A percentile compares a stretch with the other conserved stretches of the same genome.
Conservation (phyloP, 2,888 invertebrate species). For the Neoascia interrupta region DNA sequence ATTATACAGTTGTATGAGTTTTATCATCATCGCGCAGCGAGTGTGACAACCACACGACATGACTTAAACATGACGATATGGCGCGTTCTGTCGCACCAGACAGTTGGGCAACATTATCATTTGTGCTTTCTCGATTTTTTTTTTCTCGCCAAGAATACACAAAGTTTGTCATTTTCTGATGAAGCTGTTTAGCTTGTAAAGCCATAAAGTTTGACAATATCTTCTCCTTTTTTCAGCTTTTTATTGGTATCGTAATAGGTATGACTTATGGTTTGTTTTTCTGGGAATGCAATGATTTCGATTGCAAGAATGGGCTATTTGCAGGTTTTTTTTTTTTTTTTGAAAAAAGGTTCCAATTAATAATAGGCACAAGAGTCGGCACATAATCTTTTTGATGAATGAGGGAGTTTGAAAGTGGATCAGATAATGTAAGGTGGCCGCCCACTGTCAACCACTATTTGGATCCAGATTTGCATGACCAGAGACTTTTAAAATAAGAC, state of each 20-base stretch:
- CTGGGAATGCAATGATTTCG: too few relatives aligned
- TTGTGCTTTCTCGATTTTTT: constrained; percentile 34
- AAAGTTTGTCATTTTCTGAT: constrained; percentile 8
- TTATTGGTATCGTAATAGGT: neutral
- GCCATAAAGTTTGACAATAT: constrained; percentile 25
- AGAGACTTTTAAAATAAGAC: too few relatives aligned
- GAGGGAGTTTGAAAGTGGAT: too few relatives aligned
- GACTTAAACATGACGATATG: too few relatives aligned
- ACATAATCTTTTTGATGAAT: too few relatives aligned
- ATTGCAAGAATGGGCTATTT: too few relatives aligned
- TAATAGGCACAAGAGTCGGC: too few relatives aligned
- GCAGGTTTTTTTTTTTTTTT: too few relatives aligned
- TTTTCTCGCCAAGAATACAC: constrained; percentile 24
- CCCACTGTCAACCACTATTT: too few relatives aligned
- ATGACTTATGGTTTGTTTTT: constrained; percentile 11
- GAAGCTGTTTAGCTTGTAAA: constrained; percentile 26
- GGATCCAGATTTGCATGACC: too few relatives aligned
- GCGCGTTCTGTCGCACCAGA: constrained; percentile 25
- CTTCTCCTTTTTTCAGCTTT: neutral
- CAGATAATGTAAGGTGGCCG: too few relatives aligned
- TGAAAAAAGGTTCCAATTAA: too few relatives aligned
- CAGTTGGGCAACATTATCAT: constrained; percentile 60
- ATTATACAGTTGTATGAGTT: constrained; percentile 43
- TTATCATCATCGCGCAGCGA: constrained; percentile 30
- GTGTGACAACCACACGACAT: constrained; percentile 12